These are phyloP conservation scores for Arvicanthis niloticus DNA, from an alignment of 2,113 vertebrate genomes.

Conservation along the genomic window DNA sequence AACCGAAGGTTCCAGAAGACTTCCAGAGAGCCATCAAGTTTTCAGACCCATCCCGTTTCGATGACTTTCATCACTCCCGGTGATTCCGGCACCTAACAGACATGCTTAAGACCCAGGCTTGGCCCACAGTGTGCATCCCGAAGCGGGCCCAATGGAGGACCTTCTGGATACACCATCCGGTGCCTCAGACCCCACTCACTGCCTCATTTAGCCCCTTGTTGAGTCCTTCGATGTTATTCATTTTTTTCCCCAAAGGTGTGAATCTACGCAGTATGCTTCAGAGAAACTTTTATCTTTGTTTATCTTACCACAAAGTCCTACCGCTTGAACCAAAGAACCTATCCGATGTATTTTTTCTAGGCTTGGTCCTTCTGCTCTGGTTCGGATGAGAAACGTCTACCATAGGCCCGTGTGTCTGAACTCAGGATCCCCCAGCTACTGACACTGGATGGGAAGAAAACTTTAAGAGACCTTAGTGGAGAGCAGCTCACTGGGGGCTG, in stretches of 20 bases:
- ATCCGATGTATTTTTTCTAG: no score
- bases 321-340: background rate
- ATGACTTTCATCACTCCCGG: background rate
- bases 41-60: constrained; percentile 13
- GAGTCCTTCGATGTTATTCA: background rate
- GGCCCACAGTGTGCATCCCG: background rate
- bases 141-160: background rate
- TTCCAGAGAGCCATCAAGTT: background rate
- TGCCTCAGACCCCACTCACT: background rate
- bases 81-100: background rate
- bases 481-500: background rate
- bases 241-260: background rate
- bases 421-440: background rate
- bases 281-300: constrained; percentile 37
- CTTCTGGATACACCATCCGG: background rate
- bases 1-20: no score
- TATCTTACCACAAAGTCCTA: background rate
- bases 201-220: background rate
- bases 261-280: background rate
- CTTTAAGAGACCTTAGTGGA: background rate
- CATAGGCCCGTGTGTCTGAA: background rate
- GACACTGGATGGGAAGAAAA: background rate
- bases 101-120: background rate
- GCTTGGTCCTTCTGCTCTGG: background rate
- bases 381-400: background rate